These are phyloP conservation scores for Gracilinanus agilis DNA, from an alignment of 2,113 vertebrate species.

Conservation along the genomic window DNA sequence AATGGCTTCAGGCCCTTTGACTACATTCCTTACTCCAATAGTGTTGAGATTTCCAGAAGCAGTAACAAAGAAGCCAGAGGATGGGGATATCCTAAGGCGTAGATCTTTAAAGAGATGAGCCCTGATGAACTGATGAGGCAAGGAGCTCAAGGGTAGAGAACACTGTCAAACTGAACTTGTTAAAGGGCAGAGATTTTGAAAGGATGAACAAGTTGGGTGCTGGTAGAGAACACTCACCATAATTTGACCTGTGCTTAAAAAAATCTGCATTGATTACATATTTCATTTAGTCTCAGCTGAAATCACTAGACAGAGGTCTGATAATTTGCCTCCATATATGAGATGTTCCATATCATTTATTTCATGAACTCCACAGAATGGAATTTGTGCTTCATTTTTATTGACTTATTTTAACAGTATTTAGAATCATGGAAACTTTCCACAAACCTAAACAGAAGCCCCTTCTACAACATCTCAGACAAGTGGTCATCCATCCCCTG, in stretches of 20 bases:
- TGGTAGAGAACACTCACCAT: background rate
- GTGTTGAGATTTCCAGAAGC: background rate
- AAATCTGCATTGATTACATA: background rate
- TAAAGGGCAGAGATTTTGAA: background rate
- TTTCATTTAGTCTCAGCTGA: background rate
- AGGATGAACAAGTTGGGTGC: background rate
- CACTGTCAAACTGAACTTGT: background rate
- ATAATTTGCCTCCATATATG: background rate
- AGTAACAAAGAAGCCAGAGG: background rate
- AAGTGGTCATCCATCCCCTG: background rate
- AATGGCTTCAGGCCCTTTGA: background rate
- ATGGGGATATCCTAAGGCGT: background rate
- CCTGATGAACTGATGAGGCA: background rate
- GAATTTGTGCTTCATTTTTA: background rate
- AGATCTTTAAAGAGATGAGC: background rate
- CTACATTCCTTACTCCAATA: background rate
- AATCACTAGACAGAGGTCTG: background rate
- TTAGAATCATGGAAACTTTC: background rate
- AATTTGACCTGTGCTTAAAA: background rate
- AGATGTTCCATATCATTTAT: background rate
- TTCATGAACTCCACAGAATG: background rate
- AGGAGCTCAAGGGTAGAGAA: background rate
- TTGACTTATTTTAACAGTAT: background rate
- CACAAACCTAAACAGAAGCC: background rate
- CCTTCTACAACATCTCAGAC: background rate